Percentiles rank a stretch among this genome's conserved stretches.
Evolutionary conservation across 2,797 vertebrate genomes (phyloP).

Genomic region (Tinamus major): DNA sequence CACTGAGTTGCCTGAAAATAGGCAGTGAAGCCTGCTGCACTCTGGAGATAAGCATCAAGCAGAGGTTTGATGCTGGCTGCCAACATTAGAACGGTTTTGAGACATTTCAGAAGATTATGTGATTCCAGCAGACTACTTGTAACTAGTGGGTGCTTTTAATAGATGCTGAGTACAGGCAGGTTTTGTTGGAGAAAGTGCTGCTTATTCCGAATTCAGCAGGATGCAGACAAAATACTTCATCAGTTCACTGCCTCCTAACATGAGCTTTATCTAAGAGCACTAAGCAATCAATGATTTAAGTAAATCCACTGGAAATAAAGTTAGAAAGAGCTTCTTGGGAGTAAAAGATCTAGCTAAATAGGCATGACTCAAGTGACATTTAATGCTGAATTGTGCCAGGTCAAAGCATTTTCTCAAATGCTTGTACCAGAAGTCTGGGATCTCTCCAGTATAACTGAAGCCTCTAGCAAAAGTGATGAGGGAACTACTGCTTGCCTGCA

Average conservation of each 20-base stretch:
- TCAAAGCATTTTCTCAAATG: not conserved
- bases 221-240: constrained; percentile 19
- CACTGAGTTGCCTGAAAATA: not conserved
- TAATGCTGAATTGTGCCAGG: not conserved
- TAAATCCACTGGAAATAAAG: not conserved
- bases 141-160: constrained; percentile 10
- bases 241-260: not conserved
- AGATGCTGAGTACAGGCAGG: not conserved
- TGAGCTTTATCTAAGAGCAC: not conserved
- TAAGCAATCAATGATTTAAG: not conserved
- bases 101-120: constrained; percentile 42
- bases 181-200: constrained; percentile 37
- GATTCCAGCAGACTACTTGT: not conserved
- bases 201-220: constrained; percentile 32
- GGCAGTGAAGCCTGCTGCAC: constrained; percentile 5
- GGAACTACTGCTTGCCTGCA: not conserved
- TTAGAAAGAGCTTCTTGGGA: not conserved
- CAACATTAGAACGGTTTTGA: constrained; percentile 41
- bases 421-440: not conserved
- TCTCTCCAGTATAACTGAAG: not conserved
- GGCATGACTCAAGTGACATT: not conserved
- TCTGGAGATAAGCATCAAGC: constrained; percentile 46
- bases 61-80: constrained; percentile 26
- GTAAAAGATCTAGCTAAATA: not conserved
- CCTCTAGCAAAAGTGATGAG: not conserved